These are phyloP conservation scores for Xylocampa areola DNA, from an alignment of 2,888 invertebrate genomes.

Conservation along the genomic window DNA sequence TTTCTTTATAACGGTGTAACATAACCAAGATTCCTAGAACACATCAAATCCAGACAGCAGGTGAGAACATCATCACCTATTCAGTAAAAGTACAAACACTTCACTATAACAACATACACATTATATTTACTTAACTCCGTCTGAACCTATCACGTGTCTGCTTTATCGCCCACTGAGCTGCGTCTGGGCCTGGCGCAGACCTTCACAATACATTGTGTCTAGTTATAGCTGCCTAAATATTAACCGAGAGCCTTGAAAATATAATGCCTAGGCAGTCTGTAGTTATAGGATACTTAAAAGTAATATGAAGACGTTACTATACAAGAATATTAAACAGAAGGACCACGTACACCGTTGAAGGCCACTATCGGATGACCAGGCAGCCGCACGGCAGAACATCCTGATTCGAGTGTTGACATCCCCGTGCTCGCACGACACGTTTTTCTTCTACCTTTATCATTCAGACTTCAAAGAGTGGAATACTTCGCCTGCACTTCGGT, in stretches of 20 bases:
- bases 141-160: neutral
- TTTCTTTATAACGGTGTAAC: no score
- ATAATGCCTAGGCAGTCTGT: conserved; percentile 15
- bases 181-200: neutral
- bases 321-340: conserved; percentile 3
- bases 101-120: neutral
- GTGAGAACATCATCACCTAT: neutral
- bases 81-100: neutral
- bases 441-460: no score
- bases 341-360: no score
- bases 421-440: no score
- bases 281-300: conserved; percentile 25
- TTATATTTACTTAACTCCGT: neutral
- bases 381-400: no score
- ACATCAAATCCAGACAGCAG: neutral
- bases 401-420: no score
- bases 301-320: conserved; percentile 2
- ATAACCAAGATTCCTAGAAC: neutral
- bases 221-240: no score
- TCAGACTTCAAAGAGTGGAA: no score
- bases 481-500: no score
- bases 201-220: neutral
- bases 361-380: no score
- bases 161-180: neutral
- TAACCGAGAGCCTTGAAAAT: conserved; percentile 1